Percentiles rank a stretch among this genome's conserved stretches.
Conservation (phyloP, 2,113 vertebrate species). For the Pollachius pollachius region DNA sequence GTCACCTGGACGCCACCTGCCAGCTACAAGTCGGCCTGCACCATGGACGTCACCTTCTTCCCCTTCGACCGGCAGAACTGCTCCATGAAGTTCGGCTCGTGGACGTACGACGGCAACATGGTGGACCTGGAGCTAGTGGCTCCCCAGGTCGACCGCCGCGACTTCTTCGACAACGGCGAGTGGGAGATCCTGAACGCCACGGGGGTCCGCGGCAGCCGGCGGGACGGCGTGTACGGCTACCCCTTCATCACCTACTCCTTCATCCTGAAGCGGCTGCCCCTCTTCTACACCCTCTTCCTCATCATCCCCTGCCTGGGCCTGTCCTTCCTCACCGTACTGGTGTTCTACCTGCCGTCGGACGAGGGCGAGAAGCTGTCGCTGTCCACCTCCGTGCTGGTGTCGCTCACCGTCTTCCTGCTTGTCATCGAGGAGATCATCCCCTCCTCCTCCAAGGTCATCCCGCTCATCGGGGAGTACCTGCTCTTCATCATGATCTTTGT, state of each 20-base stretch:
- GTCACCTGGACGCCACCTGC: slow-evolving; percentile 91
- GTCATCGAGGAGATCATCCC: slow-evolving; percentile 98
- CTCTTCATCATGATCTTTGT: slow-evolving; percentile 98
- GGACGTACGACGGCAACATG: slow-evolving; percentile 94
- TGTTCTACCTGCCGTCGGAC: slow-evolving; percentile 95
- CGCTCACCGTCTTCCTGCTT: slow-evolving; percentile 94
- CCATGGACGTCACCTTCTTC: slow-evolving; percentile 95
- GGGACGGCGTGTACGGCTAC: slow-evolving; percentile 82
- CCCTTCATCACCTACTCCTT: slow-evolving; percentile 93
- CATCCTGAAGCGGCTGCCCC: slow-evolving; percentile 87
- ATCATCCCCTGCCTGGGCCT: slow-evolving; percentile 93
- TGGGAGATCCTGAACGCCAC: slow-evolving; percentile 96
- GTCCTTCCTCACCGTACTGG: slow-evolving; percentile 91
- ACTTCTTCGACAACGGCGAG: slow-evolving; percentile 97
- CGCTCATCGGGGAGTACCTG: slow-evolving; percentile 93
- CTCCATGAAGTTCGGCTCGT: slow-evolving; percentile 97
- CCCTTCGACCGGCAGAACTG: slow-evolving; percentile 97
- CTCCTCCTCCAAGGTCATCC: slow-evolving; percentile 96
- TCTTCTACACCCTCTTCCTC: slow-evolving; percentile 96
- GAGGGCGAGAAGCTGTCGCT: slow-evolving; percentile 96
- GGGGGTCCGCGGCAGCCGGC: slow-evolving; percentile 83
- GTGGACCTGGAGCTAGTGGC: slow-evolving; percentile 88
- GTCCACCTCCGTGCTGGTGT: slow-evolving; percentile 93
- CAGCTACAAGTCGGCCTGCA: slow-evolving; percentile 95
- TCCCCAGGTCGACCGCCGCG: slow-evolving; percentile 90